Evolutionary conservation across 2,797 vertebrate genomes (phyloP).

Genomic region (Xiphorhynchus erythropygius): DNA sequence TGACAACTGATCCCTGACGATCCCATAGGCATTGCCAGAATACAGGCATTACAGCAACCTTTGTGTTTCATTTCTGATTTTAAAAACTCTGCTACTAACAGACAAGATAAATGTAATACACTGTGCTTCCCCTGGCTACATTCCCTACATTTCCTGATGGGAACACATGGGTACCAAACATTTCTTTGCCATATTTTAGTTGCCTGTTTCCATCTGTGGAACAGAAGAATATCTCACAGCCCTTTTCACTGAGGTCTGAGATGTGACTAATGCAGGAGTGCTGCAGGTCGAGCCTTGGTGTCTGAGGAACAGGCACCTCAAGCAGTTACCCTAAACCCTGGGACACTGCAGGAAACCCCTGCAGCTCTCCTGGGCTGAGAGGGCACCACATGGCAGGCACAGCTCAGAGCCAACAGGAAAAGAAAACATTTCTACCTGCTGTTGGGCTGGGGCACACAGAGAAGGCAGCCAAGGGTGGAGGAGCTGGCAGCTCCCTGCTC

Average conservation of each 20-base stretch:
- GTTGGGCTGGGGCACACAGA: not conserved
- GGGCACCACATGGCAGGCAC: not conserved
- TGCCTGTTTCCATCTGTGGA: not conserved
- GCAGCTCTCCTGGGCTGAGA: not conserved
- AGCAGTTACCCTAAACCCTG: not conserved
- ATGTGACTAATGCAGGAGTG: not conserved
- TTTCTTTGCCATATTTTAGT: not conserved
- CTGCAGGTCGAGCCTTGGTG: not conserved
- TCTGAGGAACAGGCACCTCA: not conserved
- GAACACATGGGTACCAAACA: not conserved
- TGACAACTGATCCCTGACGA: not conserved
- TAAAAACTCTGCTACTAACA: not conserved
- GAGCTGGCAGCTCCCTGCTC: not conserved
- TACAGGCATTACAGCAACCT: not conserved
- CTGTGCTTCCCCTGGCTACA: not conserved
- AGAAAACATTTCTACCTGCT: not conserved
- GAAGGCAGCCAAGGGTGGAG: not conserved
- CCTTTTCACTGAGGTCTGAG: not conserved
- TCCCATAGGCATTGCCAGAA: not conserved
- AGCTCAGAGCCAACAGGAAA: not conserved
- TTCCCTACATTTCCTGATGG: not conserved
- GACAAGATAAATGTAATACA: not conserved
- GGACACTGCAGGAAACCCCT: not conserved
- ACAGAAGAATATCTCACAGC: not conserved
- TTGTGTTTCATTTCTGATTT: not conserved